Percentiles rank a stretch among this genome's conserved stretches.
These are phyloP conservation scores for Kuschelorhynchus macadamiae DNA, from an alignment of 2,888 invertebrate genomes.

Conservation along the genomic window DNA sequence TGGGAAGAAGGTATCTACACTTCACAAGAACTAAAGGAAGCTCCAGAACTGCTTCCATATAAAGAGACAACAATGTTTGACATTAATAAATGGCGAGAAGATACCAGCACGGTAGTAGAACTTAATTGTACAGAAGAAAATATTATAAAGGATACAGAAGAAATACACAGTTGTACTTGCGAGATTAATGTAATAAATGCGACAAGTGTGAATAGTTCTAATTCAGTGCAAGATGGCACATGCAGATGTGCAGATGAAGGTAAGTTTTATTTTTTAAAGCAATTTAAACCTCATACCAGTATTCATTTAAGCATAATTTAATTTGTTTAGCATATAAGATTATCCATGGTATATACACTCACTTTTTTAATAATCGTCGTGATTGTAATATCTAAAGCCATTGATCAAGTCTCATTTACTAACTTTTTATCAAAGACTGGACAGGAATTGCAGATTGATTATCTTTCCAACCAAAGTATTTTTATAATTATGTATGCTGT, in stretches of 20 bases:
- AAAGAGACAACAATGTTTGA: conserved; percentile 50
- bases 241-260: conserved; percentile 31
- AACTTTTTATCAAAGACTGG: too few relatives aligned
- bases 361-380: background rate
- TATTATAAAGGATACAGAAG: conserved; percentile 5
- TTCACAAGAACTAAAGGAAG: conserved; percentile 68
- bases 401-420: too few relatives aligned
- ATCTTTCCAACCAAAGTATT: too few relatives aligned
- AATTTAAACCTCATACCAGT: background rate
- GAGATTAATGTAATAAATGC: conserved; percentile 12
- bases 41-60: conserved; percentile 68
- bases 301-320: background rate
- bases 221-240: conserved; percentile 2
- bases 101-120: conserved; percentile 12
- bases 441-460: too few relatives aligned
- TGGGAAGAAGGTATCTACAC: conserved; percentile 72
- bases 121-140: conserved; percentile 20
- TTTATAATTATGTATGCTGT: too few relatives aligned
- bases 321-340: background rate
- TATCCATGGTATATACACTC: background rate
- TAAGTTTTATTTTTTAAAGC: conserved; percentile 6
- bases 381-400: too few relatives aligned
- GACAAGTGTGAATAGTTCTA: conserved; percentile 6
- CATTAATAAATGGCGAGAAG: conserved; percentile 40
- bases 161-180: conserved; percentile 21